These are phyloP conservation scores for Diabrotica virgifera DNA, from an alignment of 1,140 invertebrate genomes.

Conservation along the genomic window DNA sequence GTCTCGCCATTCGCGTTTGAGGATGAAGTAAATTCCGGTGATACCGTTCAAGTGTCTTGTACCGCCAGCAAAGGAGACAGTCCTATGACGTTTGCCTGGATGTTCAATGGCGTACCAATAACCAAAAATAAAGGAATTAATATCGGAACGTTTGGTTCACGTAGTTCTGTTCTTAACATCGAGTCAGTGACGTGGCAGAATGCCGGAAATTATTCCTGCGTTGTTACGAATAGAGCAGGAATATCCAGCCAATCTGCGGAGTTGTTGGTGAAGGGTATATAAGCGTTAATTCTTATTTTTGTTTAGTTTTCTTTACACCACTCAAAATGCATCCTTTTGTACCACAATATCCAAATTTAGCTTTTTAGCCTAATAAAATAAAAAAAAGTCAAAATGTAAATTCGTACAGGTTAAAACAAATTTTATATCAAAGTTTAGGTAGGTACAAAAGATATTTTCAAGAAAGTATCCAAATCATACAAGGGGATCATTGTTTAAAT, in stretches of 20 bases:
- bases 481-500: no score
- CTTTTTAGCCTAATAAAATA: no score
- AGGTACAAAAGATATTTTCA: no score
- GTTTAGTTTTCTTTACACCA: no score
- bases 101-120: slow-evolving; percentile 47
- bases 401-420: no score
- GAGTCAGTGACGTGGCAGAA: slow-evolving; percentile 69
- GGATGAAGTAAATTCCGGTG: slow-evolving; percentile 53
- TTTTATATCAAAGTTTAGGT: no score
- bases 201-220: slow-evolving; percentile 71
- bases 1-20: slow-evolving; percentile 67
- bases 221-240: slow-evolving; percentile 67
- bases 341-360: no score
- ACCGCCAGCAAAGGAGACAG: slow-evolving; percentile 38
- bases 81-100: slow-evolving; percentile 47
- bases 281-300: no score
- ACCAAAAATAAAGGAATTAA: slow-evolving; percentile 26
- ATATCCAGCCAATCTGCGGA: slow-evolving; percentile 62
- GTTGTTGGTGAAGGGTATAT: slow-evolving; percentile 68
- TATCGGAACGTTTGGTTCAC: slow-evolving; percentile 59
- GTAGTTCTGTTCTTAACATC: slow-evolving; percentile 66
- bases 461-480: no score
- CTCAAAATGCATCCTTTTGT: no score
- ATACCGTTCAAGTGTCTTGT: slow-evolving; percentile 43
- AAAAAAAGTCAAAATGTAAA: no score